Evolutionary conservation across 1,140 invertebrate genomes (phyloP).

Genomic region (Aphelinus certus): DNA sequence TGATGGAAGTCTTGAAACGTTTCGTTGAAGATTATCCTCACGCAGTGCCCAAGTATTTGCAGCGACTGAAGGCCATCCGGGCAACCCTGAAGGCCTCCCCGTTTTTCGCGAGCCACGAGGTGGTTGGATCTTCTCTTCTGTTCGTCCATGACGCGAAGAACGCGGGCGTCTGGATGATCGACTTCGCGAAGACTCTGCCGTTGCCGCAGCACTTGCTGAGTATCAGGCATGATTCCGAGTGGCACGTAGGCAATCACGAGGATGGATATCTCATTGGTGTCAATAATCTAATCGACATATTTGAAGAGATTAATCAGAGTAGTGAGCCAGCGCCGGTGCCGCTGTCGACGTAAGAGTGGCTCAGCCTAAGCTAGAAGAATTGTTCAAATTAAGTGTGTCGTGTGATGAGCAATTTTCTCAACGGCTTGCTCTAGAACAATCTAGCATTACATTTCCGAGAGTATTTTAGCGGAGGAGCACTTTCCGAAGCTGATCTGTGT

Average conservation of each 20-base stretch:
- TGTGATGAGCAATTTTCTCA: too few species aligned
- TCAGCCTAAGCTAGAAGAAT: too few species aligned
- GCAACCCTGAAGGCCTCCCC: slow-evolving; percentile 82
- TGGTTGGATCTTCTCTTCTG: slow-evolving; percentile 95
- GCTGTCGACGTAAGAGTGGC: too few species aligned
- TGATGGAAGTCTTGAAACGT: slow-evolving; percentile 81
- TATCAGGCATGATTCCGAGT: slow-evolving; percentile 84
- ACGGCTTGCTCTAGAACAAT: too few species aligned
- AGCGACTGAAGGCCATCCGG: slow-evolving; percentile 84
- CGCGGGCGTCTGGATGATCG: slow-evolving; percentile 96
- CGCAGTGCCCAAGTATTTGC: slow-evolving; percentile 82
- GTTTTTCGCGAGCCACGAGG: slow-evolving; percentile 91
- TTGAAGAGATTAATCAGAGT: slow-evolving; percentile 60
- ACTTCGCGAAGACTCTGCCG: slow-evolving; percentile 95
- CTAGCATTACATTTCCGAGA: too few species aligned
- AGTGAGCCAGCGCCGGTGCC: too few species aligned
- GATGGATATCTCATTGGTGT: slow-evolving; percentile 96
- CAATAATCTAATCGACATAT: slow-evolving; percentile 92
- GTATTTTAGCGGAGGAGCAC: too few species aligned
- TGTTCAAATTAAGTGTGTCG: too few species aligned
- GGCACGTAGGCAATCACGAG: slow-evolving; percentile 98
- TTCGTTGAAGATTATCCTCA: slow-evolving; percentile 85
- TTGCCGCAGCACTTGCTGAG: slow-evolving; percentile 75
- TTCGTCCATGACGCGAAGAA: slow-evolving; percentile 93
- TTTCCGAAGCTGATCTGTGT: too few species aligned